phyloP scores from a whole-genome alignment of 1,140 invertebrate genomes.

The Megalonaias nervosa region DNA sequence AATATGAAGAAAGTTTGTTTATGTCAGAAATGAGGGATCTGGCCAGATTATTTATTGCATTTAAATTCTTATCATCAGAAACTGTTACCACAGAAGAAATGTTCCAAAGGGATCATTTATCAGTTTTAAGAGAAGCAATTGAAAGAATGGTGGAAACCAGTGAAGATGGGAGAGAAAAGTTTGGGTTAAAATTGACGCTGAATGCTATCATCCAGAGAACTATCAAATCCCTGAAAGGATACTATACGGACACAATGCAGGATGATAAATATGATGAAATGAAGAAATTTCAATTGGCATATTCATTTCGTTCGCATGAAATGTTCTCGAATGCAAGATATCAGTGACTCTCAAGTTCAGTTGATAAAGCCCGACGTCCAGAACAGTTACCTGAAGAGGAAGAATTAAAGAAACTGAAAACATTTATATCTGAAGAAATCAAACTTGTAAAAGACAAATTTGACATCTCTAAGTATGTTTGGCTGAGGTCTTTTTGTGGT shows the following conservation, averaged over 20 bases:
- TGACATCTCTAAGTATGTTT: no score
- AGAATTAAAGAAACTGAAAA: not conserved
- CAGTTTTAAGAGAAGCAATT: not conserved
- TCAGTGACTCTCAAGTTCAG: not conserved
- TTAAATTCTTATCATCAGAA: no score
- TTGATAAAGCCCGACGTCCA: not conserved
- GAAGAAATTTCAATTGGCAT: not conserved
- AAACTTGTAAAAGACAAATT: not conserved
- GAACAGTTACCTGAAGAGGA: not conserved
- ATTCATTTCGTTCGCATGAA: no score
- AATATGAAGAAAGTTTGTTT: no score
- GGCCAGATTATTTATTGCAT: no score
- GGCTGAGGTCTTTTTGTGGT: no score
- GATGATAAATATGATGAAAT: not conserved
- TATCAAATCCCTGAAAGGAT: not conserved
- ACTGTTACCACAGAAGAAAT: no score
- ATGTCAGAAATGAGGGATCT: no score
- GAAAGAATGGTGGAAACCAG: not conserved
- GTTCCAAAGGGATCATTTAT: no score
- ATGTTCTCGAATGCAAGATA: not conserved
- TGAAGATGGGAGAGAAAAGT: not conserved
- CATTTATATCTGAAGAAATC: not conserved
- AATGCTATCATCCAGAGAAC: not conserved
- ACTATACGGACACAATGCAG: not conserved
- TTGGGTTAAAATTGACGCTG: not conserved